Base-by-base conservation (phyloP, 2,113 vertebrate species). In the Rutilus rutilus region DNA sequence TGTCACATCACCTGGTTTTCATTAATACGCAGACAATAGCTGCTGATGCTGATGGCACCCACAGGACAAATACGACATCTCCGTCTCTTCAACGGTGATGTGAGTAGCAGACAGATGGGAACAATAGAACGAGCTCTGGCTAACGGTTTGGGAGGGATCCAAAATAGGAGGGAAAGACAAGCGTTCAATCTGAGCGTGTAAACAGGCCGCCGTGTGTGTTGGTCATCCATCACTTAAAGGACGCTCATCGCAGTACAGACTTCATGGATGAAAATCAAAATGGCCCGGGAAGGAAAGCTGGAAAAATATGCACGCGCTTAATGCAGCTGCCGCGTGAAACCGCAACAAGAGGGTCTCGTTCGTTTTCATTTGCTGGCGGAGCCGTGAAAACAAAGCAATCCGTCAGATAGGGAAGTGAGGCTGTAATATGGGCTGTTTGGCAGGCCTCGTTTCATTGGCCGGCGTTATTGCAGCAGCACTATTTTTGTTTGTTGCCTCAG, bases 1-100 rank as follows among this genome's bases (percentile, higher is more conserved):
- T 74, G 45, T 69, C 57, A 50, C 59, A 42, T 87, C 76, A 84
- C 89, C 80, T 84, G 59, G 65, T 76, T 86, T 79, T 62, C 79
- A 85, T 88, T 84, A 75, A 79, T 74, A 60, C 69, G 2, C 59
- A 69, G 73, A 86, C 83, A 86, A 86, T 33, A 82, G 83, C 77
- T 42, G 42, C 8, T 42, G 42, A 85, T 30, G 60, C 60, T 77
- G 71, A 57, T 71, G 78, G 57, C 71, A 86, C n/a, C 27, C 27
- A 19, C 25, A 79, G 83, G 76, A 87, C 81, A 88, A 81, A 88
- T 82, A 83, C 11, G 64, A 62, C 78, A 79, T 78, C 60, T 65
- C 25, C 6, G 73, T 76, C 78, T 86, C 60, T 67, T 54, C 62
- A 74, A 23, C 9, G 3, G 65, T 59, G 75, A 64, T 87, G 83